Conservation (phyloP, 1,140 invertebrate species). For the Araneus ventricosus region DNA sequence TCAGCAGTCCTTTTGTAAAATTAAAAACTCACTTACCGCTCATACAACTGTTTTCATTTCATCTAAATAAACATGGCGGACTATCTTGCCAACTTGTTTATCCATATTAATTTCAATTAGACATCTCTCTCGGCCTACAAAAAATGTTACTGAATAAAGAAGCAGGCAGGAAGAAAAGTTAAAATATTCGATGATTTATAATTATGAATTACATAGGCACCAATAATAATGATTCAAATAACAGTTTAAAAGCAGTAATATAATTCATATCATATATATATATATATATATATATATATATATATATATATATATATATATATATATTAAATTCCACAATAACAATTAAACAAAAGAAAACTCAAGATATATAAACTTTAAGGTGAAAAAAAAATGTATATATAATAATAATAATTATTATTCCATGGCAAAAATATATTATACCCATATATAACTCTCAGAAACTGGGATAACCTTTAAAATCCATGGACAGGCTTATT, state of each 20-base stretch:
- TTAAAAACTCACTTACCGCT: constrained; percentile 82
- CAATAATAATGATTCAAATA: not conserved
- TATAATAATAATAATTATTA: too few species aligned
- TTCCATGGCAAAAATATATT: too few species aligned
- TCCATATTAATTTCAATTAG: constrained; percentile 79
- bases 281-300: too few species aligned
- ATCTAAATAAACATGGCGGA: constrained; percentile 88
- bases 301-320: too few species aligned
- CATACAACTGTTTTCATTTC: constrained; percentile 94
- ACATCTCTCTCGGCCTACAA: constrained; percentile 76
- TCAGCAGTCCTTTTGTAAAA: not conserved
- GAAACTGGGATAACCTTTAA: constrained; percentile 94
- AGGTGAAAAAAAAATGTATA: too few species aligned
- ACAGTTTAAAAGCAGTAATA: too few species aligned
- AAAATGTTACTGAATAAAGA: not conserved
- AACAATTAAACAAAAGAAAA: too few species aligned
- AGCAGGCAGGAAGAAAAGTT: too few species aligned
- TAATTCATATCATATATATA: too few species aligned
- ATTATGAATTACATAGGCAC: not conserved
- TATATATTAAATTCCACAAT: too few species aligned
- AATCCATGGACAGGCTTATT: constrained; percentile 94
- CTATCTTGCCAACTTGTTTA: constrained; percentile 85
- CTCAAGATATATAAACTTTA: too few species aligned
- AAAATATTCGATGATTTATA: not conserved
- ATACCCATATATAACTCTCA: constrained; percentile 86